Percentiles rank a stretch among this genome's conserved stretches.
phyloP scores from a whole-genome alignment of 2,113 vertebrate genomes.

The Typhlomys cinereus region DNA sequence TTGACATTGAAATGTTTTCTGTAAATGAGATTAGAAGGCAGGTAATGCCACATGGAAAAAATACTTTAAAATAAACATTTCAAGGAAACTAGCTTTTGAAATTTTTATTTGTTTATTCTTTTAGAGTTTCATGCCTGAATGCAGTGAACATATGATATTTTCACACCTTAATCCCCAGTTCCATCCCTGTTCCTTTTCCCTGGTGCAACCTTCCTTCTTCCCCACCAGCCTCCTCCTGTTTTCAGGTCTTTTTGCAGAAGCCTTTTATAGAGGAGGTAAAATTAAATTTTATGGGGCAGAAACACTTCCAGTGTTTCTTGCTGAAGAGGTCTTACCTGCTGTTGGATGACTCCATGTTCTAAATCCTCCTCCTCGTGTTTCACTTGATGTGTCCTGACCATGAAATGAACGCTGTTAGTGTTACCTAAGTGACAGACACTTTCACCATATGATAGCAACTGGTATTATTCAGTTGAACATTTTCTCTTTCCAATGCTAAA shows the following conservation, averaged over 20 bases:
- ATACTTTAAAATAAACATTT: not conserved
- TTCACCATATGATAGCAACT: not conserved
- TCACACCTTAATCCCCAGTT: too few relatives aligned
- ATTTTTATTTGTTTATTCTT: too few relatives aligned
- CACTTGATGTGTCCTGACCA: not conserved
- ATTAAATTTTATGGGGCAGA: not conserved
- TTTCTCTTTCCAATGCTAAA: slow-evolving; percentile 9
- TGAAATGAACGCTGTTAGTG: not conserved
- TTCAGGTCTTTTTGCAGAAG: too few relatives aligned
- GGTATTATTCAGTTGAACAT: not conserved
- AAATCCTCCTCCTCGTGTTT: not conserved
- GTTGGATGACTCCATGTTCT: not conserved
- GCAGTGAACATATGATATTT: too few relatives aligned
- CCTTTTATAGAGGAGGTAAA: not conserved
- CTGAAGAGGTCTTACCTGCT: not conserved
- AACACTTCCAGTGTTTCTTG: not conserved
- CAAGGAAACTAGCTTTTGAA: not conserved
- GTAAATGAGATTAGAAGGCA: not conserved
- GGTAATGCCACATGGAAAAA: not conserved
- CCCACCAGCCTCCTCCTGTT: too few relatives aligned
- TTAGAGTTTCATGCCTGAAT: too few relatives aligned
- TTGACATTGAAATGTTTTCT: not conserved
- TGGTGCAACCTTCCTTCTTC: too few relatives aligned
- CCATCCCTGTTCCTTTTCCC: too few relatives aligned
- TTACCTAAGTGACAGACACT: not conserved